Base-by-base conservation (phyloP, 2,797 vertebrate species). In the Lemur catta region DNA sequence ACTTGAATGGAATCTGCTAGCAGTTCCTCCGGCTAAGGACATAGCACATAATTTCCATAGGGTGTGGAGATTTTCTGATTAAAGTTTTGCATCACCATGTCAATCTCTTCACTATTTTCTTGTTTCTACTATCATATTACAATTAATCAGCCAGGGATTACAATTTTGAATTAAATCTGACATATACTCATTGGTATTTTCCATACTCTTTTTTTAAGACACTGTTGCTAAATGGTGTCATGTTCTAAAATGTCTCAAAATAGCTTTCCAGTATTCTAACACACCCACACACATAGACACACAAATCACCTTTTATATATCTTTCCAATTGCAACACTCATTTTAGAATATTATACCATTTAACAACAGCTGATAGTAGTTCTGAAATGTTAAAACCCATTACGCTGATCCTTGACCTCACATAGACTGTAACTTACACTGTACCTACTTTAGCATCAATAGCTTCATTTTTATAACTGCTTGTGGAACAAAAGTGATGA, bases 61-160 rank as follows among this genome's bases (percentile, higher is more conserved):
- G 61, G 11, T 80, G 30, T 59, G 67, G 81, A 93, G 43, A 72
- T 85, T 76, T 97, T 82, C 26, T 89, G 78, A 90, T 65, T 72
- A 86, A 4, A 9, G 35, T 94, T 84, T 61, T 55, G 57, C 38
- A 57, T 78, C 41, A 79, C 50, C 14, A 9, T 55, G 18, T 26
- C 72, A 59, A 17, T 55, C 50, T 69, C 38, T 63, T 95, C 6
- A 57, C 33, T 18, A 81, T 38, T 48, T 69, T 4, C 4, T 89
- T 89, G n/a, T 67, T 79, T 84, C 59, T 81, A 20, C 26, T 26
- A 92, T 75, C 35, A 41, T 15, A 74, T 81, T 38, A 78, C 8
- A 95, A 96, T 80, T 46, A 80, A 33, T 57, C 24, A 69, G 1
- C 15, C 55, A 74, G 20, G 7, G 10, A 91, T 85, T 92, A 84